phyloP scores from a whole-genome alignment of 1,140 invertebrate species.

The Aphaenogaster rudis region DNA sequence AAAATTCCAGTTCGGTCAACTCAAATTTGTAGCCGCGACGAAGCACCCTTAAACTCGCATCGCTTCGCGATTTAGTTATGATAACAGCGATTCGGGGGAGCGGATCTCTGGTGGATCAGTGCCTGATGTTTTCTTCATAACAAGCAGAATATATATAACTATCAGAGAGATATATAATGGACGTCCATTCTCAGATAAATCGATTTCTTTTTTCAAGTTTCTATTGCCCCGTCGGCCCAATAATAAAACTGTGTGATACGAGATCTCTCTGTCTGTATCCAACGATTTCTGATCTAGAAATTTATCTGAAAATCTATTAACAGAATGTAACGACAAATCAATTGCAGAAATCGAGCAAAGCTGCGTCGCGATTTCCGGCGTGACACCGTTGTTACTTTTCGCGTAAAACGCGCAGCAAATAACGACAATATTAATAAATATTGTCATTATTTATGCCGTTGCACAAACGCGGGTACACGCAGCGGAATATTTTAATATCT shows the following conservation, averaged over 20 bases:
- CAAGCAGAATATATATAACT: neutral
- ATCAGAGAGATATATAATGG: neutral
- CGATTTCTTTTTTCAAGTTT: neutral
- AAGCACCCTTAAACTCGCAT: constrained; percentile 34
- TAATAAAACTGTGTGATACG: neutral
- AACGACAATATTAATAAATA: constrained; percentile 29
- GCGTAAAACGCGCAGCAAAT: constrained; percentile 24
- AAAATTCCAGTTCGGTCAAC: constrained; percentile 44
- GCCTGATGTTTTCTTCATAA: neutral
- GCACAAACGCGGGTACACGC: neutral
- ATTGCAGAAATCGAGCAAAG: constrained; percentile 7
- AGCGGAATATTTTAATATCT: constrained; percentile 15
- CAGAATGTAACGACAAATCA: neutral
- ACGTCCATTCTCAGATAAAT: neutral
- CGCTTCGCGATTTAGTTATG: constrained; percentile 1
- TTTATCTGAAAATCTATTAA: neutral
- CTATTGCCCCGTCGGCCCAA: neutral
- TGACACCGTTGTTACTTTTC: neutral
- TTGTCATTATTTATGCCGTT: constrained; percentile 13
- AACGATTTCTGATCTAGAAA: neutral
- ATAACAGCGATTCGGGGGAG: neutral
- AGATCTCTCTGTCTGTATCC: neutral
- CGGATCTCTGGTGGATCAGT: neutral
- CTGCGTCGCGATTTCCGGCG: neutral
- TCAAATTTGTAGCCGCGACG: constrained; percentile 32